Conservation (phyloP, 2,113 vertebrate species). For the Paratilapia polleni region DNA sequence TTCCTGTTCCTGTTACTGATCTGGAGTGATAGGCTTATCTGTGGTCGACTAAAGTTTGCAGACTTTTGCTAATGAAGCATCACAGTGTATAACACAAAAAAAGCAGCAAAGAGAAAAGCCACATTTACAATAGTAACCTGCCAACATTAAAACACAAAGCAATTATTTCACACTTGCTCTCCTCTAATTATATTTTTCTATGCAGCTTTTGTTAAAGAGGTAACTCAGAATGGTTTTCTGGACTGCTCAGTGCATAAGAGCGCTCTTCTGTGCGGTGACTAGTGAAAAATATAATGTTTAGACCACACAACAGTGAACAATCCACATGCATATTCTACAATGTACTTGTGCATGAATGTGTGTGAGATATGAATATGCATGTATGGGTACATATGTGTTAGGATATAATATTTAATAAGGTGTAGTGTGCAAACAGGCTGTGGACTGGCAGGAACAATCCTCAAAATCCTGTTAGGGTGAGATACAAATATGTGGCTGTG, state of each 20-base stretch:
- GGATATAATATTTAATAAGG: conserved; percentile 1
- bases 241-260: neutral
- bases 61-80: neutral
- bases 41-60: neutral
- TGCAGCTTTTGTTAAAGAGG: neutral
- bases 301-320: too few species aligned
- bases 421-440: conserved; percentile 20
- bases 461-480: conserved; percentile 61
- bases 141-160: conserved; percentile 3
- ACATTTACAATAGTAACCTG: conserved; percentile 13
- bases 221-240: neutral
- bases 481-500: conserved; percentile 57
- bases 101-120: neutral
- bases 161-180: neutral
- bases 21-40: too few species aligned
- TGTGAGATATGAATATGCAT: neutral
- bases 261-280: neutral
- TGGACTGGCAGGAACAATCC: conserved; percentile 39
- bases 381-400: neutral
- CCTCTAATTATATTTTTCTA: neutral
- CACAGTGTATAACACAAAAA: neutral
- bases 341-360: neutral
- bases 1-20: neutral
- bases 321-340: too few species aligned
- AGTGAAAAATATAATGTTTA: neutral